Evolutionary conservation across 2,888 invertebrate genomes (phyloP), one percentile per base, ranked within the genome.

Genomic region (Isotomurus palustris): DNA sequence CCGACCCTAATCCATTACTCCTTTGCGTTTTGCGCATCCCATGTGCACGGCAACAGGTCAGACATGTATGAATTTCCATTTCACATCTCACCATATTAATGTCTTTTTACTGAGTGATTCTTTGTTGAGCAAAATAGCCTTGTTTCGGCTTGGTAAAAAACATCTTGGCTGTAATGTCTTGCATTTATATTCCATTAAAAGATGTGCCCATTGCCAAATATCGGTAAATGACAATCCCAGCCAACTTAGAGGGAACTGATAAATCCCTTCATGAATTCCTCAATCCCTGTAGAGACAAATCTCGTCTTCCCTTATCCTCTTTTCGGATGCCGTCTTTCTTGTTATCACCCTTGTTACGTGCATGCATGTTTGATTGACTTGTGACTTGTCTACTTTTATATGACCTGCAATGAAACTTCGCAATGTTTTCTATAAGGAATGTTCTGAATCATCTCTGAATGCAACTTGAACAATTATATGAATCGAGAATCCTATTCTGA

Each of bases 21-120:
- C 73, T 99, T 97, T 79, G 97, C 97, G 44, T 99, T 96, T 80
- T 99, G 99, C 79, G 97, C 97, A 53, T 95, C 92, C 72, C 99
- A 99, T 78, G 97, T 99, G 10, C 95, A 97, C 76, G 99, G 99
- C 67, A 99, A 97, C 82, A 88, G 92, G 92, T 93, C 81, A 76
- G 81, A 70, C 69, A 70, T 69, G 70, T 70, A 70, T 68, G 69
- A 60, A 52, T 62, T 60, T 35, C 35, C 48, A 52, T 64, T 61
- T 53, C 60, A 64, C 64, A 60, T 64, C 64, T 64, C 60, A 61
- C 64, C 58, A 60, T 64, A 58, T 57, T 58, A 25, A 47, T 47
- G 47, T 47, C 47, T 47, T 19, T 49, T 29, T 49, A 49, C 48
- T 49, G 28, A 49, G 48, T 49, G 48, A 49, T 49, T 49, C 48